Percentiles rank a stretch among this genome's conserved stretches.
Conservation (phyloP, 2,888 invertebrate species). For the Noctua janthina region DNA sequence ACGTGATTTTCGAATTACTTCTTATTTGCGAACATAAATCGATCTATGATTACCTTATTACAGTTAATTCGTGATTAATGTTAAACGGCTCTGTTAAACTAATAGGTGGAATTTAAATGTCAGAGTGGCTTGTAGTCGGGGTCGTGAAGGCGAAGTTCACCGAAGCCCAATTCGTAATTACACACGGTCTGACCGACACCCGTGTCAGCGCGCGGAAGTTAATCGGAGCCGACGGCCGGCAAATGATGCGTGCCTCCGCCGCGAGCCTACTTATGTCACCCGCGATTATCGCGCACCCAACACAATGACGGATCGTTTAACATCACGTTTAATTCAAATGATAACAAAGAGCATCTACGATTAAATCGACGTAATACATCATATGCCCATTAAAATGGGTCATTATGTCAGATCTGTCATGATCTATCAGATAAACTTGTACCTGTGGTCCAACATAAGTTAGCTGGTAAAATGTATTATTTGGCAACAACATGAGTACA, state of each 20-base stretch:
- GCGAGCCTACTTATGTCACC: slow-evolving; percentile 84
- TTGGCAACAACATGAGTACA: slow-evolving; percentile 3
- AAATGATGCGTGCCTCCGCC: slow-evolving; percentile 86
- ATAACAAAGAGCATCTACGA: slow-evolving; percentile 64
- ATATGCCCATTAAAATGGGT: slow-evolving; percentile 55
- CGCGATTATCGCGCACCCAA: slow-evolving; percentile 81
- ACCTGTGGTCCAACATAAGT: neutral
- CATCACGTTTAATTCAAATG: slow-evolving; percentile 64
- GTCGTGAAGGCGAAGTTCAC: slow-evolving; percentile 74
- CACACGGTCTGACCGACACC: slow-evolving; percentile 76
- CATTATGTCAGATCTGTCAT: slow-evolving; percentile 60
- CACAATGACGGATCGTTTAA: slow-evolving; percentile 78
- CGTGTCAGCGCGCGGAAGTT: slow-evolving; percentile 81
- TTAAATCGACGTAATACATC: slow-evolving; percentile 65
- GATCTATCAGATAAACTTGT: slow-evolving; percentile 53
- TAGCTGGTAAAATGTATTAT: neutral
- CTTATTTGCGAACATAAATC: slow-evolving; percentile 44
- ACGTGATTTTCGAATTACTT: slow-evolving; percentile 38
- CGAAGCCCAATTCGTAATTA: slow-evolving; percentile 80
- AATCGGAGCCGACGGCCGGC: slow-evolving; percentile 84
- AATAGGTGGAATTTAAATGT: slow-evolving; percentile 74
- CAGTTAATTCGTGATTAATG: slow-evolving; percentile 60
- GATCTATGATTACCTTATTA: slow-evolving; percentile 58
- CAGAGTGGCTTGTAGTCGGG: slow-evolving; percentile 69
- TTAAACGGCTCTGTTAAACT: slow-evolving; percentile 69